These are phyloP conservation scores for Ammodramus savannarum DNA, from an alignment of 2,113 vertebrate species.

Conservation along the genomic window DNA sequence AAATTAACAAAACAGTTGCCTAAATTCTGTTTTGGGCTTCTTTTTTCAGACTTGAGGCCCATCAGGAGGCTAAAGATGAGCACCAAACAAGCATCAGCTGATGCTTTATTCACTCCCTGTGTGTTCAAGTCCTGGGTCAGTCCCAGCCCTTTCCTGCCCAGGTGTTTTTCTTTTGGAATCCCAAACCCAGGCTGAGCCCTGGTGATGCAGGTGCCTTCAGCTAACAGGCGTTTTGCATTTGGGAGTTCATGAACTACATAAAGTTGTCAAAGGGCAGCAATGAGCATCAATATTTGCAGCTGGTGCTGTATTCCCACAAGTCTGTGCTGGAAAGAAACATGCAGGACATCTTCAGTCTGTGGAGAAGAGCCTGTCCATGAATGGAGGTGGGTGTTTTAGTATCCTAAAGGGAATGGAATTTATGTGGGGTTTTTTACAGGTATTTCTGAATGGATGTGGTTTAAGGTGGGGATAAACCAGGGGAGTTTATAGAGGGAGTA, in stretches of 20 bases:
- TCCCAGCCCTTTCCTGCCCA: fast-evolving
- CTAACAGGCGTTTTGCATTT: neutral
- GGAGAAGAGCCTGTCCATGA: fast-evolving
- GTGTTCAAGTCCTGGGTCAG: too few species aligned
- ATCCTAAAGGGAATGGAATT: neutral
- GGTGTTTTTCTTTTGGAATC: neutral
- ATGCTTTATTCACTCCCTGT: neutral
- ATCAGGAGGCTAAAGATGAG: neutral
- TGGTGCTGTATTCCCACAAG: fast-evolving
- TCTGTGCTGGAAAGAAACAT: neutral
- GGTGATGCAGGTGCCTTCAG: neutral
- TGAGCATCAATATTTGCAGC: fast-evolving
- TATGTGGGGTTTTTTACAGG: neutral
- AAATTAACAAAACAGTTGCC: neutral
- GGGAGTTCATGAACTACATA: neutral
- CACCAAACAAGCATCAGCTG: neutral
- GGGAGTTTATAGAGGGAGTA: too few species aligned
- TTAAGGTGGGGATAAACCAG: too few species aligned
- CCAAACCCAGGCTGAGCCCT: neutral
- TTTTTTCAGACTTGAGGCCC: neutral
- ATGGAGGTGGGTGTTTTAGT: fast-evolving
- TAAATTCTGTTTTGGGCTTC: neutral
- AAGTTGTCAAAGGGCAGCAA: fast-evolving
- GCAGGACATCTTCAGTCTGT: fast-evolving
- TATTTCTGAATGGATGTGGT: fast-evolving